Evolutionary conservation across 1,140 invertebrate genomes (phyloP).

Genomic region (Drosophila gunungcola): DNA sequence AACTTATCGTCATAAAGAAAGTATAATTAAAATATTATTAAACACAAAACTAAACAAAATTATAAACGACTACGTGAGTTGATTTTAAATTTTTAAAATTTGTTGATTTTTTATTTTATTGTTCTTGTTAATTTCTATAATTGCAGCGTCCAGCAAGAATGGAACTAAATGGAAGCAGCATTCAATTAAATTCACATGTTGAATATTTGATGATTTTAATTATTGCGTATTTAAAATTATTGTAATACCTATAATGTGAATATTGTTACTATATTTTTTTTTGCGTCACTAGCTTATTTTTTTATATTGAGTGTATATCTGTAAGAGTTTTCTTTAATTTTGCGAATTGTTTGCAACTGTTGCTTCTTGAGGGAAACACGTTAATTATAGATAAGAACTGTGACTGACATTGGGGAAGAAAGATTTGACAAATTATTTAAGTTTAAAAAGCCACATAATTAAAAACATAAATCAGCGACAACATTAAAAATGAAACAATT

Average conservation of each 20-base stretch:
- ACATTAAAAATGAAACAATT: conserved; percentile 38
- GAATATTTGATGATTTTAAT: conserved; percentile 8
- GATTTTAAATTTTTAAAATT: conserved; percentile 18
- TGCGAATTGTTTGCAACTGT: conserved; percentile 9
- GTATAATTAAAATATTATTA: conserved; percentile 53
- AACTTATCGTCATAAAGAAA: conserved; percentile 58
- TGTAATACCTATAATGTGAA: conserved; percentile 28
- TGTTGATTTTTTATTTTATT: conserved; percentile 6
- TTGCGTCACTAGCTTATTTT: conserved; percentile 23
- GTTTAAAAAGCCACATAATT: conserved; percentile 13
- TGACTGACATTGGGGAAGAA: neutral
- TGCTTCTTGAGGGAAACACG: conserved; percentile 17
- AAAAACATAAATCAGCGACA: conserved; percentile 18
- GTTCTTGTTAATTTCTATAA: conserved; percentile 26
- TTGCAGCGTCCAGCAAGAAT: conserved; percentile 25
- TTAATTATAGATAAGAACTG: neutral
- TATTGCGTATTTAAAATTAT: conserved; percentile 38
- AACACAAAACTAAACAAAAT: conserved; percentile 37
- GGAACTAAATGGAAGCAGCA: conserved; percentile 11
- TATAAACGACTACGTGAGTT: conserved; percentile 39
- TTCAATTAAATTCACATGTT: conserved; percentile 23
- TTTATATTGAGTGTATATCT: conserved; percentile 7
- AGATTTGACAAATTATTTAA: conserved; percentile 1
- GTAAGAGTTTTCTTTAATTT: neutral
- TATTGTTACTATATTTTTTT: conserved; percentile 26